phyloP scores from a whole-genome alignment of 2,797 vertebrate genomes.

The Malacoraja senta region DNA sequence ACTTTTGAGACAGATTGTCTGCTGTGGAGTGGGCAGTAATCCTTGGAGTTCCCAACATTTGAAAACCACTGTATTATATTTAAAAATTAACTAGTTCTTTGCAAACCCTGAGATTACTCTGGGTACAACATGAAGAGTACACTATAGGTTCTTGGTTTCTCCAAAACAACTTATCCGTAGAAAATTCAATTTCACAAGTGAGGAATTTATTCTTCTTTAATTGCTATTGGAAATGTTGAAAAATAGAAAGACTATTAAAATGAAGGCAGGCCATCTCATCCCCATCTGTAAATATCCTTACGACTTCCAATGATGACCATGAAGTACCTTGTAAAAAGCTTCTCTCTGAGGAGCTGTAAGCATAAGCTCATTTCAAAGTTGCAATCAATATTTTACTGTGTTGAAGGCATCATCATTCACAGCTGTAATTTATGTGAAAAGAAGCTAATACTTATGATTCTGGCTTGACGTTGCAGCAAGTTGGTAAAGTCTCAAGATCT shows the following conservation, averaged over 20 bases:
- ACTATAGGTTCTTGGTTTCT: too few species aligned
- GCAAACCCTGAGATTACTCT: not conserved
- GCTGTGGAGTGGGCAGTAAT: not conserved
- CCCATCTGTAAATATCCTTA: too few species aligned
- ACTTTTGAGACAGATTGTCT: not conserved
- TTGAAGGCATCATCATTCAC: not conserved
- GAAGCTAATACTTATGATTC: not conserved
- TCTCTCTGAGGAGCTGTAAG: too few species aligned
- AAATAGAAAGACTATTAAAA: too few species aligned
- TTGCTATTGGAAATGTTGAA: too few species aligned
- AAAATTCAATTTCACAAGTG: too few species aligned
- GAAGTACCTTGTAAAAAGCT: too few species aligned
- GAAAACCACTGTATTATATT: not conserved
- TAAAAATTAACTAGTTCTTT: not conserved
- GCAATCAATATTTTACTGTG: not conserved
- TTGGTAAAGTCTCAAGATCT: not conserved
- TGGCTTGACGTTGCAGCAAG: not conserved
- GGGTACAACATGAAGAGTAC: too few species aligned
- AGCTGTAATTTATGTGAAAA: not conserved
- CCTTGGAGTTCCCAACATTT: not conserved
- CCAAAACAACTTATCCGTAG: too few species aligned
- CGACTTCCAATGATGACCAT: too few species aligned
- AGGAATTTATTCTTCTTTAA: too few species aligned
- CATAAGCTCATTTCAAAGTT: not conserved
- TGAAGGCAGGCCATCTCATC: too few species aligned